Evolutionary conservation across 2,888 invertebrate genomes (phyloP).

Genomic region (Fissipunctia ypsillon): DNA sequence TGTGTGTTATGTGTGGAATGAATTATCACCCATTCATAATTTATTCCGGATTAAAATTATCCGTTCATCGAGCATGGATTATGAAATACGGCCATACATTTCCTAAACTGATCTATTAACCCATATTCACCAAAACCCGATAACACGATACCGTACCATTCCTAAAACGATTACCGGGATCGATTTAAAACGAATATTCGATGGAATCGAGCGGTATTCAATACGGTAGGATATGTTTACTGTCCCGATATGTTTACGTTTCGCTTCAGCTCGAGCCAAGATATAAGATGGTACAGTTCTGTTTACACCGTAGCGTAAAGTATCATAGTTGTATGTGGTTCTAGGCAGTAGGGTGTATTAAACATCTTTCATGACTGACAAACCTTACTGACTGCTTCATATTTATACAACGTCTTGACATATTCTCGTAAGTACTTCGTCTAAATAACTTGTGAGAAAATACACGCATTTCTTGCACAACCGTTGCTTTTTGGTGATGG

Average conservation of each 20-base stretch:
- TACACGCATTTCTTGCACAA: no score
- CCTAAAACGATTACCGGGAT: slow-evolving; percentile 48
- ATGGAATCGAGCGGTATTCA: slow-evolving; percentile 25
- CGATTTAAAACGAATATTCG: slow-evolving; percentile 45
- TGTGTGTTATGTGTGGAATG: background rate
- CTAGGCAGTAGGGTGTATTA: no score
- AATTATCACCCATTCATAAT: no score
- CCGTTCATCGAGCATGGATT: no score
- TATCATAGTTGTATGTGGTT: background rate
- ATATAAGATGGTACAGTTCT: slow-evolving; percentile 24
- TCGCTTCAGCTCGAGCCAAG: slow-evolving; percentile 32
- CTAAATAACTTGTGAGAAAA: no score
- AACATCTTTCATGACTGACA: no score
- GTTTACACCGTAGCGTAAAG: slow-evolving; percentile 10
- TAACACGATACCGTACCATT: background rate
- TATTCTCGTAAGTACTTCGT: background rate
- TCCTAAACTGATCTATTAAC: background rate
- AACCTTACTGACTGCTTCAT: no score
- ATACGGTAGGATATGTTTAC: slow-evolving; percentile 29
- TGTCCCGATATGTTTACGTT: slow-evolving; percentile 38
- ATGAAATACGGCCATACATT: no score
- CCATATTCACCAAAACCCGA: no score
- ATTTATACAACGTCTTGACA: background rate
- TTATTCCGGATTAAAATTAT: no score
- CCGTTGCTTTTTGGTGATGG: no score